Evolutionary conservation across 1,140 invertebrate species (phyloP), one percentile per base, ranked within the genome.

Genomic region (Diorhabda carinulata): DNA sequence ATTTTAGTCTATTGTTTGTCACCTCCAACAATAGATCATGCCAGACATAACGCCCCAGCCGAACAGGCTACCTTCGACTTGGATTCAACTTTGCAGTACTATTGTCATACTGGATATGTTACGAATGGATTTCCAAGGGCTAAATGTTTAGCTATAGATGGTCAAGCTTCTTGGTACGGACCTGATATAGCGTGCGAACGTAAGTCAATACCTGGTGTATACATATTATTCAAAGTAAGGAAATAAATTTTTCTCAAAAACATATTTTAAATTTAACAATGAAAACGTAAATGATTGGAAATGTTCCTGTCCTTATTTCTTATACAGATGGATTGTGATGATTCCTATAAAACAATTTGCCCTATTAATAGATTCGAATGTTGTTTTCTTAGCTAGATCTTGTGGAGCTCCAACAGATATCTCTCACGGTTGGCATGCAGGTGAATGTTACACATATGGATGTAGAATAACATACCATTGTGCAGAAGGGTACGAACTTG

Each of bases 161-260:
- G 91, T 1, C 86, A 88, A 73, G 80, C 80, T 6, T 80, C 78
- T 47, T 94, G 92, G 93, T 96, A 94, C 77, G 96, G 96, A 9
- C 97, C 97, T 1, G 94, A 98, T 76, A 92, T 99, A 66, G 90
- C 90, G 52, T 99, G 97, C 77, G 92, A 96, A 86, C 93, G 96
- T 92, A 83, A 92, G 87, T 88, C 72, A 52, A 52, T 3, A 25
- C 25, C 25, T 25, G 25, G 25, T 25, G 25, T 25, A 25, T 25
- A 25, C 25, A 25, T 25, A 25, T 25, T 25, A 25, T 25, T 25
- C 25, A 25, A 25, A 25, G 25, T 25, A 25, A 25, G 25, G 25
- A 25, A 25, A 25, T 25, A 25, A 25, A 25, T 25, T 25, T 25
- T 25, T 25, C 25, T 1, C 25, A 25, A 25, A 25, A 25, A 1